A percentile compares a stretch with the other conserved stretches of the same genome.
phyloP scores from a whole-genome alignment of 2,888 invertebrate genomes.

The Scotopteryx bipunctaria region DNA sequence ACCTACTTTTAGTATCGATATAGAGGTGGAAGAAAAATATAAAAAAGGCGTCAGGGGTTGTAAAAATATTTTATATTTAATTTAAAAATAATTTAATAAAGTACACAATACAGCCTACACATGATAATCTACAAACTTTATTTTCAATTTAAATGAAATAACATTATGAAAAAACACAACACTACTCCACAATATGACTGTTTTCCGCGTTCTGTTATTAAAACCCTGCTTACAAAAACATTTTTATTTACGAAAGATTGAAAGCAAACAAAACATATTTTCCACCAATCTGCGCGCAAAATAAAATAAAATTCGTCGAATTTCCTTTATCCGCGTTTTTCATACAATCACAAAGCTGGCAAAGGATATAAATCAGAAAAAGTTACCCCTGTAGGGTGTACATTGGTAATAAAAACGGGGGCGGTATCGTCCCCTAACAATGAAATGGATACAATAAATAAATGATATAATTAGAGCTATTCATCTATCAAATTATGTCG shows the following conservation, averaged over 20 bases:
- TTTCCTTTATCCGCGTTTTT: constrained; percentile 38
- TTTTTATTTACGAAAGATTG: constrained; percentile 42
- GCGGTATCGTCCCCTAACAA: constrained; percentile 53
- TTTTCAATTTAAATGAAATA: too few relatives aligned
- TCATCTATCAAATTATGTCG: constrained; percentile 74
- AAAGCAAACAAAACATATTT: constrained; percentile 47
- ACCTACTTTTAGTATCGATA: too few relatives aligned
- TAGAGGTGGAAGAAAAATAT: too few relatives aligned
- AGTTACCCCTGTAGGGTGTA: constrained; percentile 61
- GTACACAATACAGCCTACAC: too few relatives aligned
- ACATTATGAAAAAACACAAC: too few relatives aligned
- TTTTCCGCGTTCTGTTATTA: background rate
- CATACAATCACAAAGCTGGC: constrained; percentile 47
- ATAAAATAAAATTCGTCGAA: constrained; percentile 38
- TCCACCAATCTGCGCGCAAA: constrained; percentile 47
- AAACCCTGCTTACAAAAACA: constrained; percentile 40
- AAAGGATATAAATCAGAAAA: constrained; percentile 62
- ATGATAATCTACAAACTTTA: too few relatives aligned
- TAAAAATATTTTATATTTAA: too few relatives aligned
- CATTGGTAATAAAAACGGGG: constrained; percentile 67
- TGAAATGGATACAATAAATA: constrained; percentile 79
- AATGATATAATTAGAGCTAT: constrained; percentile 76
- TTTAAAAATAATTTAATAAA: too few relatives aligned
- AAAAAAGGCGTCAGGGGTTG: too few relatives aligned
- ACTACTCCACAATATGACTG: too few relatives aligned